These are phyloP conservation scores for Timema podura DNA, from an alignment of 2,888 invertebrate species.

Conservation along the genomic window DNA sequence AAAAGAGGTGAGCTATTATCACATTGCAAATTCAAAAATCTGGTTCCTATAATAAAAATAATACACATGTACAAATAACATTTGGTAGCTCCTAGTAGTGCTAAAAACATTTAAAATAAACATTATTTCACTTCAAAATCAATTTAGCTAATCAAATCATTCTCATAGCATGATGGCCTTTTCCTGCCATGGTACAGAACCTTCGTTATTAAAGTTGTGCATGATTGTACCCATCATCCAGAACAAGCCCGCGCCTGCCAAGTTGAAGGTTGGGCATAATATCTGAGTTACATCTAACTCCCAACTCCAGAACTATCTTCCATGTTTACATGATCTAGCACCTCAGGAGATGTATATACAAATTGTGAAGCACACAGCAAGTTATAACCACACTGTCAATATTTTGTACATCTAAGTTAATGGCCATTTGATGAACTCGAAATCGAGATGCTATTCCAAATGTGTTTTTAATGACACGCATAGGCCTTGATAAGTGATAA, in stretches of 20 bases:
- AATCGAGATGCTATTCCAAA: conserved; percentile 16
- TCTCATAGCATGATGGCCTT: conserved; percentile 21
- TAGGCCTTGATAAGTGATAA: not conserved
- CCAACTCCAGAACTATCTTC: conserved; percentile 15
- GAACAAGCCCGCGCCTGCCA: conserved; percentile 25
- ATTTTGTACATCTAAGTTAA: conserved; percentile 15
- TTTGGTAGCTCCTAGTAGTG: no score
- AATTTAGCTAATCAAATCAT: no score
- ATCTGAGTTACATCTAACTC: conserved; percentile 9
- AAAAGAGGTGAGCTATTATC: no score
- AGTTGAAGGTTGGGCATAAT: conserved; percentile 21
- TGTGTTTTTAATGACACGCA: no score
- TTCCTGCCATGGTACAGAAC: conserved; percentile 29
- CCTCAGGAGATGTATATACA: conserved; percentile 19
- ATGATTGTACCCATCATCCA: conserved; percentile 24
- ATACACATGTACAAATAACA: no score
- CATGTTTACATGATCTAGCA: conserved; percentile 18
- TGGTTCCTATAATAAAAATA: no score
- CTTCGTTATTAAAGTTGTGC: conserved; percentile 27
- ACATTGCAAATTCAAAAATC: no score
- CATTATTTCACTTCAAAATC: no score
- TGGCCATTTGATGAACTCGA: conserved; percentile 15
- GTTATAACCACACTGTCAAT: conserved; percentile 19
- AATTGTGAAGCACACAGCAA: conserved; percentile 18
- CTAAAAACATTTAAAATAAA: no score